A percentile compares a stretch with the other conserved stretches of the same genome.
Conservation (phyloP, 2,888 invertebrate species). For the Chymomyza fuscimana region DNA sequence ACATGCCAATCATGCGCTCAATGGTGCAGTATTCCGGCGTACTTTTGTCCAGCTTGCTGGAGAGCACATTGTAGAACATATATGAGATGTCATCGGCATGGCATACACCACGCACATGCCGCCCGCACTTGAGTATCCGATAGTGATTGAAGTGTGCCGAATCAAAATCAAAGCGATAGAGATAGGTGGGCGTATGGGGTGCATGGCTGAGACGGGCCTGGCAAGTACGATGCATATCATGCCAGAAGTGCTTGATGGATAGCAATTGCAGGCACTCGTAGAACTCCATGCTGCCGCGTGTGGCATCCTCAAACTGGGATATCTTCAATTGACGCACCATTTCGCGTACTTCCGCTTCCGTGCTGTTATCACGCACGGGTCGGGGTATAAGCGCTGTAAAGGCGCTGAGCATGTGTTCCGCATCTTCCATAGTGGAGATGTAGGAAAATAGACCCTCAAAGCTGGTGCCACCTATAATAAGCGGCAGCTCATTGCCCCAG, state of each 20-base stretch:
- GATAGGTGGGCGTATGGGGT: slow-evolving; percentile 66
- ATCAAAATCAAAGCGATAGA: slow-evolving; percentile 78
- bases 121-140: slow-evolving; percentile 70
- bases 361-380: slow-evolving; percentile 52
- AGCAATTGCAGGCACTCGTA: slow-evolving; percentile 54
- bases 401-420: slow-evolving; percentile 43
- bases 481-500: slow-evolving; percentile 75
- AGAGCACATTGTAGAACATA: slow-evolving; percentile 68
- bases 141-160: slow-evolving; percentile 76
- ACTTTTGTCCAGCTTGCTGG: slow-evolving; percentile 53
- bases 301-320: slow-evolving; percentile 55
- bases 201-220: slow-evolving; percentile 66
- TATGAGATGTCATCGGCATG: slow-evolving; percentile 79
- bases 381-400: slow-evolving; percentile 65
- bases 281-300: slow-evolving; percentile 53
- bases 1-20: slow-evolving; percentile 76
- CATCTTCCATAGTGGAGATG: slow-evolving; percentile 43
- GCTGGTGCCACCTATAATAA: slow-evolving; percentile 76
- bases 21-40: slow-evolving; percentile 73
- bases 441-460: slow-evolving; percentile 76
- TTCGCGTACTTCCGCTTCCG: slow-evolving; percentile 44
- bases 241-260: slow-evolving; percentile 74
- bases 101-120: slow-evolving; percentile 66
- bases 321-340: slow-evolving; percentile 49
- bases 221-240: slow-evolving; percentile 70